Evolutionary conservation across 2,113 vertebrate genomes (phyloP).

Genomic region (Laticauda colubrina): DNA sequence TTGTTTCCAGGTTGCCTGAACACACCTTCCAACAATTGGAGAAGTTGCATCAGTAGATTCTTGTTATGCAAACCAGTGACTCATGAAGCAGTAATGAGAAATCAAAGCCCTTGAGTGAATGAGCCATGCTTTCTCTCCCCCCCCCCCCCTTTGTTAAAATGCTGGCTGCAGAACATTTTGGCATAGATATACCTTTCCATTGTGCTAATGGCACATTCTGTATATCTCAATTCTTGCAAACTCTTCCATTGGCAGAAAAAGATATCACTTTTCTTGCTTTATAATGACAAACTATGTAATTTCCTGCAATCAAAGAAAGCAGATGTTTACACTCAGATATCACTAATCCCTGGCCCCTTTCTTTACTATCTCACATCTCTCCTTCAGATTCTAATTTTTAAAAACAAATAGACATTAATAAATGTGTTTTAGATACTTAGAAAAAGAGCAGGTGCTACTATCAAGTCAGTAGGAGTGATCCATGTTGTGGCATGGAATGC

Average conservation of each 20-base stretch:
- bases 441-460: conserved; percentile 7
- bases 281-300: conserved; percentile 14
- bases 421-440: not conserved
- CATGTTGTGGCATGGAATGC: not conserved
- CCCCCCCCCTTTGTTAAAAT: not conserved
- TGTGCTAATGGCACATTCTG: conserved; percentile 20
- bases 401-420: not conserved
- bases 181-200: conserved; percentile 10
- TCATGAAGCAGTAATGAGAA: conserved; percentile 20
- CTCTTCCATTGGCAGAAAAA: not conserved
- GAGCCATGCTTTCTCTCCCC: not conserved
- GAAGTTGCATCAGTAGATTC: conserved; percentile 4
- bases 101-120: conserved; percentile 29
- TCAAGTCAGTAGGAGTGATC: not conserved
- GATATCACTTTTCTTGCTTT: conserved; percentile 13
- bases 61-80: conserved; percentile 24
- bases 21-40: not conserved
- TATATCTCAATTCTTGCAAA: conserved; percentile 14
- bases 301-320: conserved; percentile 20
- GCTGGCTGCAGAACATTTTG: conserved; percentile 22
- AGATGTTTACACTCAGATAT: conserved; percentile 25
- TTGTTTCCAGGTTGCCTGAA: not conserved
- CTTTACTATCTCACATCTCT: not conserved
- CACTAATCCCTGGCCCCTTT: not conserved
- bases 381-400: conserved; percentile 8